These are phyloP conservation scores for Typhlichthys subterraneus DNA, from an alignment of 2,797 vertebrate species.

Conservation along the genomic window DNA sequence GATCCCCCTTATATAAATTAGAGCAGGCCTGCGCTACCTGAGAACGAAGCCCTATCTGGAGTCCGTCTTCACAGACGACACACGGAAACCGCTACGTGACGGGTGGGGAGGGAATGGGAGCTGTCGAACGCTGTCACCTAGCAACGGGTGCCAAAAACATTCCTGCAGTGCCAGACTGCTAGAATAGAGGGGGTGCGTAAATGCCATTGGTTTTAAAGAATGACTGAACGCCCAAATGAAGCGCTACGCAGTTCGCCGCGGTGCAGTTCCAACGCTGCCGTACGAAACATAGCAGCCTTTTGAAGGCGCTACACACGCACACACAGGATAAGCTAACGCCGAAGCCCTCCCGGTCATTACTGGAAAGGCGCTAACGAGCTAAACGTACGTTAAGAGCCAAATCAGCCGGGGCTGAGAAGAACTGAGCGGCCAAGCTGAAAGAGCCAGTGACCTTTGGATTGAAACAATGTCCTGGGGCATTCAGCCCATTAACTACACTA, in stretches of 20 bases:
- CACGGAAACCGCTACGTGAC: constrained; percentile 56
- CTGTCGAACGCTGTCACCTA: constrained; percentile 66
- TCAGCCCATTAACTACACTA: constrained; percentile 57
- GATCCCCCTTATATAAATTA: constrained; percentile 83
- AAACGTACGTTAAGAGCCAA: constrained; percentile 44
- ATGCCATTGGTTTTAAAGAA: not conserved
- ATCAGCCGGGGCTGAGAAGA: constrained; percentile 45
- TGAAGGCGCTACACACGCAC: not conserved
- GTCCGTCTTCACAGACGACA: constrained; percentile 70
- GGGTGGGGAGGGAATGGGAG: constrained; percentile 31
- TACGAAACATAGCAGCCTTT: not conserved
- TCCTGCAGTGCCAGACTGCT: constrained; percentile 29
- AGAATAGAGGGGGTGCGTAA: constrained; percentile 11
- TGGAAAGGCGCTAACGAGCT: constrained; percentile 4
- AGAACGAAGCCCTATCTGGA: constrained; percentile 69
- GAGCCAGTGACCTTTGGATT: constrained; percentile 66
- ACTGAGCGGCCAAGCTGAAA: constrained; percentile 35
- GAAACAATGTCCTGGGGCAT: constrained; percentile 66
- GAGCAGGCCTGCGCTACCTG: constrained; percentile 66
- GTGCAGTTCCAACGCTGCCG: not conserved
- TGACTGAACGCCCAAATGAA: not conserved
- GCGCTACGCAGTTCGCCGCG: not conserved
- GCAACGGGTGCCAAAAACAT: constrained; percentile 53
- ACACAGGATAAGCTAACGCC: constrained; percentile 2
- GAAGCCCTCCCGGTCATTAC: constrained; percentile 23